Evolutionary conservation across 2,797 vertebrate species (phyloP).

Genomic region (Pantherophis alleghaniensis): DNA sequence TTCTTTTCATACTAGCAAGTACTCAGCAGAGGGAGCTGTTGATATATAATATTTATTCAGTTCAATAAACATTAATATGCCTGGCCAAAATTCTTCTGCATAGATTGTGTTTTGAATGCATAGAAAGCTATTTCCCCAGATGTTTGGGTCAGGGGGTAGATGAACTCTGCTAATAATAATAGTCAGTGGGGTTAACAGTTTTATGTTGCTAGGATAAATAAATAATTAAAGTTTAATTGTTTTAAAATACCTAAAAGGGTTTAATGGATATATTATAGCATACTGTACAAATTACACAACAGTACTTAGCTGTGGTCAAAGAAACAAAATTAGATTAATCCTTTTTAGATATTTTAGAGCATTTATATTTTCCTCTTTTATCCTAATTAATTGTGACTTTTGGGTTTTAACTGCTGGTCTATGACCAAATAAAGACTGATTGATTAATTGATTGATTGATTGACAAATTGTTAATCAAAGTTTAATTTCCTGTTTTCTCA

Average conservation of each 20-base stretch:
- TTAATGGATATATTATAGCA: background rate
- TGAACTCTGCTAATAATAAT: background rate
- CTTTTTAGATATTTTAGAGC: background rate
- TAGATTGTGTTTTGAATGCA: background rate
- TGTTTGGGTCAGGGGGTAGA: background rate
- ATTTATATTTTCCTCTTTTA: background rate
- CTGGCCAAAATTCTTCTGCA: background rate
- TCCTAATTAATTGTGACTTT: background rate
- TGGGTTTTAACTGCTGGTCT: background rate
- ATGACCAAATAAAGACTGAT: background rate
- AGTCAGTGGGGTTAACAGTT: background rate
- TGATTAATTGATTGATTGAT: background rate
- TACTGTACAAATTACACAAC: background rate
- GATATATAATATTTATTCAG: fast-evolving
- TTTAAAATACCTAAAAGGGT: background rate
- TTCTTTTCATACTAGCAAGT: background rate
- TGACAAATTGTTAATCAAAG: background rate
- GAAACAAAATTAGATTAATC: background rate
- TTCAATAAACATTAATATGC: background rate
- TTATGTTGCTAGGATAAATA: background rate
- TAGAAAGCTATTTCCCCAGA: background rate
- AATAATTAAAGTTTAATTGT: background rate
- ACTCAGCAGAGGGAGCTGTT: constrained; percentile 2
- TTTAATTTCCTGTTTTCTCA: constrained; percentile 58
- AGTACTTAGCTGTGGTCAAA: background rate